Conservation (phyloP, 2,888 invertebrate species). For the Microctonus brassicae region DNA sequence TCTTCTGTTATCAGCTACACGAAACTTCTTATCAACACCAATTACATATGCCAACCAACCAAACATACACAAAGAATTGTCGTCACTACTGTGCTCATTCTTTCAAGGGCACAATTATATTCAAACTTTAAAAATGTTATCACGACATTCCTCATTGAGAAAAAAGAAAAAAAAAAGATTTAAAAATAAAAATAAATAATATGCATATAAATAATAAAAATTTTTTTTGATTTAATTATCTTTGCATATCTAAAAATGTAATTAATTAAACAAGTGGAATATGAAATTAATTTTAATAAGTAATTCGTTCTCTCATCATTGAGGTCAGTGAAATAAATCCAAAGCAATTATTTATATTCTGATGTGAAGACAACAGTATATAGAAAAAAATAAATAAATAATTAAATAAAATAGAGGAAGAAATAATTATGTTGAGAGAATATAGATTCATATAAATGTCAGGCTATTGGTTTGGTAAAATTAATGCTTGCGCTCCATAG, state of each 20-base stretch:
- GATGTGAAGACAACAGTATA: too few species aligned
- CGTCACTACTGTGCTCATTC: background rate
- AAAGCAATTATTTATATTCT: background rate
- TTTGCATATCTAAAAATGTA: too few species aligned
- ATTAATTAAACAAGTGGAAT: background rate
- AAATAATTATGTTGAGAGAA: background rate
- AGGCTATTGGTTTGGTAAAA: conserved; percentile 22
- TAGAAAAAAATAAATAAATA: background rate
- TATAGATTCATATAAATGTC: conserved; percentile 3
- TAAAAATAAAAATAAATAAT: background rate
- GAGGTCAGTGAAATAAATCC: background rate
- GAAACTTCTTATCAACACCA: background rate
- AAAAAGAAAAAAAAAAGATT: background rate
- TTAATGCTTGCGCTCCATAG: conserved; percentile 9
- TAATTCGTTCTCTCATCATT: background rate
- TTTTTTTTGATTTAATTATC: too few species aligned
- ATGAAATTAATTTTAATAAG: background rate
- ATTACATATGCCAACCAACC: background rate
- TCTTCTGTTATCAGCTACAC: background rate
- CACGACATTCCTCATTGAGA: background rate
- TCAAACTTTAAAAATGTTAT: background rate
- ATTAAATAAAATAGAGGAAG: background rate
- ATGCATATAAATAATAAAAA: too few species aligned
- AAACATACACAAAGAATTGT: background rate
- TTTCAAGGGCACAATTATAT: background rate